Evolutionary conservation across 2,888 invertebrate species (phyloP), one percentile per base, ranked within the genome.

Genomic region (Alviniconcha strummeri): DNA sequence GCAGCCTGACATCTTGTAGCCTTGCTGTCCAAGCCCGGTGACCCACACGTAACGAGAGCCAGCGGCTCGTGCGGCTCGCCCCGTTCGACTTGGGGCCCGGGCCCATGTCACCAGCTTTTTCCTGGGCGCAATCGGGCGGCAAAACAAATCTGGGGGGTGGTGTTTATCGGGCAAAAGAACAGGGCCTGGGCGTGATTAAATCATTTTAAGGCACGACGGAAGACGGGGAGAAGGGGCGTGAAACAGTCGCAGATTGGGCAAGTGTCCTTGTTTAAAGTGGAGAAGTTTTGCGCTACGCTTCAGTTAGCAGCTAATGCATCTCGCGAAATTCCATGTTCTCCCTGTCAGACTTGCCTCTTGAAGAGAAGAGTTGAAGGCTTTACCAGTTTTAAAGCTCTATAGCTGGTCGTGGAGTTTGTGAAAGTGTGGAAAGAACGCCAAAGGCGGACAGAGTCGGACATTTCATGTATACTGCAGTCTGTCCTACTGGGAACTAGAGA

Each of bases 181-280:
- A 57, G 71, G 74, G 74, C 81, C 72, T 36, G n/a, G 15, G 72
- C 52, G 56, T 81, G 81, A 81, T 81, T 57, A 74, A 19, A 81
- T 81, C 57, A 81, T 36, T 81, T 81, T 72, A 60, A 72, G 60
- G 57, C 8, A 9, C 17, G 72, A 72, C 15, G 36, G n/a, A 13
- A 60, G 13, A n/a, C 11, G 76, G 55, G 56, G n/a, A 15, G 57
- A 36, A 57, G 64, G 52, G 78, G 78, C 78, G 52, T 78, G 57
- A 60, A 78, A 64, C 78, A 36, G 36, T 7, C 15, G 78, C 56
- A 19, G 64, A 78, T 78, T 60, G 78, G 78, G 60, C 17, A 76
- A 78, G 52, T 60, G 78, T 78, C 64, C 78, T 78, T 78, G 78
- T 78, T 78, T 64, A 15, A 52, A 78, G 60, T 78, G 60, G 57